Base-by-base conservation (phyloP, 2,113 vertebrate species). In the Gavialis gangeticus region DNA sequence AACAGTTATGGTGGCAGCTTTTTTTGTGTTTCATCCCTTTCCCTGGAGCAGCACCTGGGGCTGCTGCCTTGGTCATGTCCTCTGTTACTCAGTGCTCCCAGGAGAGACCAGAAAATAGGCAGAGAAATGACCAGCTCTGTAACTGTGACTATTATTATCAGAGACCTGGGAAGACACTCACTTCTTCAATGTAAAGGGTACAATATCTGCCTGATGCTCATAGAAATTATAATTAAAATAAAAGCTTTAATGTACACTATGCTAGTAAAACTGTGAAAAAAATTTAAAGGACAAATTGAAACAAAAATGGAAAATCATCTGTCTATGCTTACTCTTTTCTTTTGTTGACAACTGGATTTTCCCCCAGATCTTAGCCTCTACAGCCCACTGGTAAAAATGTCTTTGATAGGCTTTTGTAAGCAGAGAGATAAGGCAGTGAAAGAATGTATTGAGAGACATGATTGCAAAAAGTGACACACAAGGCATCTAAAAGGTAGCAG, bases 381-480 rank as follows among this genome's bases (percentile, higher is more conserved):
- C 46, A 91, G 15, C 37, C 83, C 86, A 75, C 37, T 55, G 75
- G 30, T 55, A 84, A 84, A 64, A 1, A 79, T 89, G 82, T 92
- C 54, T 64, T 75, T n/a, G n/a, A 21, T 13, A 28, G 37, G 17
- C 19, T 25, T 91, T 87, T 82, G 25, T 27, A 77, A 88, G 25
- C 82, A 4, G 58, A 16, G 56, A 57, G 79, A 66, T 25, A 56
- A 46, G 37, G 77, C 82, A 89, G 75, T 64, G 67, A 84, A 96
- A 93, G 56, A 62, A 69, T 4, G 5, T 34, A 64, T 78, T 82
- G 71, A 84, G 71, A 56, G 84, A 82, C 83, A 85, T n/a, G 11
- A 56, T 96, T 95, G 57, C 46, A 77, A 79, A 79, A 8, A 86
- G 71, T 80, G 87, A 1, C 85, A 91, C 82, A 89, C 55, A 79